Evolutionary conservation across 2,888 invertebrate genomes (phyloP), one percentile per base, ranked within the genome.

Genomic region (Melanotus villosus): DNA sequence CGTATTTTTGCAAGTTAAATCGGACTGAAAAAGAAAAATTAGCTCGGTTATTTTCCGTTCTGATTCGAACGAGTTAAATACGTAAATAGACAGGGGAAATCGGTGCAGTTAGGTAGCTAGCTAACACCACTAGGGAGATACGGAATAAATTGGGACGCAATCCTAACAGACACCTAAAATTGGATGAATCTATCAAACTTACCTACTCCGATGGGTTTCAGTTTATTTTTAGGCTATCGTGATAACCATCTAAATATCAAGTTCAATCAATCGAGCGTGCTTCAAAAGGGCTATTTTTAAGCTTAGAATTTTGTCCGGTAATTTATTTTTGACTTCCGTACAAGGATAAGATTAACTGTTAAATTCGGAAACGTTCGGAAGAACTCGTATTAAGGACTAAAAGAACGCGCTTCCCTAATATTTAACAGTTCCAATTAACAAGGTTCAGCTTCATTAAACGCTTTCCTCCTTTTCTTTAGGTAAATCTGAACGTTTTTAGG

Each of bases 1-100:
- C 77, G 96, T 96, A 87, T 96, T 95, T 77, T 94, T 92, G 87
- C 97, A 97, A 71, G 96, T 94, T 77, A 97, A 89, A 85, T 96
- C 95, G 81, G 92, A 93, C 96, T 97, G 90, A 1, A 41, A 41
- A 1, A 14, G 16, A 41, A 41, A 16, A 16, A 16, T 16, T 14
- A 14, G 5, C 1, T 23, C 12, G 19, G 23, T 19, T 23, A 47
- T 12, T 12, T 23, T 47, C n/a, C 23, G 23, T 12, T 23, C 4
- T 23, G 10, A 10, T 12, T 26, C 23, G 23, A 47, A 47, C 23
- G 23, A 12, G 12, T 47, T 47, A n/a, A 23, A 23, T 3, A 21
- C 21, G 10, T 12, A 21, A 47, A 47, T 47, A 47, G 10, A 47
- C 23, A 23, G 1, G 23, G 19, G 10, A 21, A 47, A 47, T 47